Evolutionary conservation across 2,888 invertebrate species (phyloP).

Genomic region (Erebia aethiops): DNA sequence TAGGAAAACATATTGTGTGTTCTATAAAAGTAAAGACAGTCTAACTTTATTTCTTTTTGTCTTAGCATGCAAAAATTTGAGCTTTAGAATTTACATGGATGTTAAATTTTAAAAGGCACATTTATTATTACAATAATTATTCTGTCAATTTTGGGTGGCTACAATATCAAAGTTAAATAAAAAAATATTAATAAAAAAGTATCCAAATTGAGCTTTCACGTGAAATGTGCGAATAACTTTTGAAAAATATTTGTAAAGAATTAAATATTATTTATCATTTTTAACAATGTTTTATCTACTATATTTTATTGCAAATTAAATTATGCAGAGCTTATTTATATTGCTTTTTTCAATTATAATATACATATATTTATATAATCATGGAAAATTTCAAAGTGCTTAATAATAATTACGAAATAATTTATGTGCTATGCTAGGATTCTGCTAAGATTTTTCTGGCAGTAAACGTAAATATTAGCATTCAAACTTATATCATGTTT

Average conservation of each 20-base stretch:
- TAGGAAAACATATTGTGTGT: not conserved
- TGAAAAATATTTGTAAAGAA: not conserved
- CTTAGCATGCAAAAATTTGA: not conserved
- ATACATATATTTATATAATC: not conserved
- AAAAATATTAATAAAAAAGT: not conserved
- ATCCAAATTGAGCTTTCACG: not conserved
- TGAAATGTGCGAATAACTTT: not conserved
- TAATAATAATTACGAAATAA: not conserved
- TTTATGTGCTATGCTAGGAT: not conserved
- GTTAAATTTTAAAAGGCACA: constrained; percentile 6
- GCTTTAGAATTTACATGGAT: not conserved
- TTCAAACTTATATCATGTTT: not conserved
- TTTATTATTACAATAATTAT: not conserved
- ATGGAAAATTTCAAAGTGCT: constrained; percentile 4
- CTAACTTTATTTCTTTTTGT: not conserved
- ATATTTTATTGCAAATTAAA: constrained; percentile 4
- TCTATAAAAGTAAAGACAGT: not conserved
- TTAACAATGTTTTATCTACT: not conserved
- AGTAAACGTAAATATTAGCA: constrained; percentile 10
- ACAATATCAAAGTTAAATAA: not conserved
- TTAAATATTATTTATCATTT: not conserved
- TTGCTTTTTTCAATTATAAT: too few relatives aligned
- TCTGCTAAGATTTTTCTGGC: constrained; percentile 16
- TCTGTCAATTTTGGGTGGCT: not conserved
- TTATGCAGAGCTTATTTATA: constrained; percentile 1